phyloP scores from a whole-genome alignment of 1,140 invertebrate genomes.

The Drosophila watanabei region DNA sequence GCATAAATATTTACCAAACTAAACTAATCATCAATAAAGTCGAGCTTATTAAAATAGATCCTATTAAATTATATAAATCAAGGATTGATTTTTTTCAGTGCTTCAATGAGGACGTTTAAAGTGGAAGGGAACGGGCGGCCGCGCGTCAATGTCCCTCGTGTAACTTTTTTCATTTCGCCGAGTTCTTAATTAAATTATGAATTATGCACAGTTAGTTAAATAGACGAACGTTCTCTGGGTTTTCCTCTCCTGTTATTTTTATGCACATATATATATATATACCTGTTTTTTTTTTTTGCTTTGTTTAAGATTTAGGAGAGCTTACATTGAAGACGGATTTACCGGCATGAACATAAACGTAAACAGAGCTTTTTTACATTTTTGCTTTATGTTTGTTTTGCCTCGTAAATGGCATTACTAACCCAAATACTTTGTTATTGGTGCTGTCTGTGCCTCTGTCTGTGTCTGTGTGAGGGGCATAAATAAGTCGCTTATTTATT shows the following conservation, averaged over 20 bases:
- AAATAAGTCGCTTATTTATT: slow-evolving; percentile 76
- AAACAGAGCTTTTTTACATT: slow-evolving; percentile 55
- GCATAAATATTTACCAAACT: no score
- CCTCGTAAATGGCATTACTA: slow-evolving; percentile 69
- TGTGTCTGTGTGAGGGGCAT: slow-evolving; percentile 57
- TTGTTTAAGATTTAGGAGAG: slow-evolving; percentile 49
- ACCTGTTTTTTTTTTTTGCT: neutral
- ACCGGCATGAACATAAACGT: slow-evolving; percentile 50
- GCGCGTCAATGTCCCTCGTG: slow-evolving; percentile 57
- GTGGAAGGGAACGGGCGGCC: neutral
- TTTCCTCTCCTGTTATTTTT: slow-evolving; percentile 8
- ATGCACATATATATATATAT: neutral
- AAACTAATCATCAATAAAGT: no score
- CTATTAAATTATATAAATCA: neutral
- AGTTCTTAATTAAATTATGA: slow-evolving; percentile 82
- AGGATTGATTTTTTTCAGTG: neutral
- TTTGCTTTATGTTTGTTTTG: slow-evolving; percentile 61
- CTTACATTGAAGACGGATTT: slow-evolving; percentile 69
- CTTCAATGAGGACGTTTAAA: slow-evolving; percentile 10
- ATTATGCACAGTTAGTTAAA: slow-evolving; percentile 80
- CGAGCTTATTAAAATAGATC: no score
- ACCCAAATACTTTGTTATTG: slow-evolving; percentile 69
- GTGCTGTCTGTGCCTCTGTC: slow-evolving; percentile 37
- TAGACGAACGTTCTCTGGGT: slow-evolving; percentile 59
- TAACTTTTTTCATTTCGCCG: slow-evolving; percentile 71